Evolutionary conservation across 1,140 invertebrate species (phyloP), one percentile per base, ranked within the genome.

Genomic region (Cylas formicarius): DNA sequence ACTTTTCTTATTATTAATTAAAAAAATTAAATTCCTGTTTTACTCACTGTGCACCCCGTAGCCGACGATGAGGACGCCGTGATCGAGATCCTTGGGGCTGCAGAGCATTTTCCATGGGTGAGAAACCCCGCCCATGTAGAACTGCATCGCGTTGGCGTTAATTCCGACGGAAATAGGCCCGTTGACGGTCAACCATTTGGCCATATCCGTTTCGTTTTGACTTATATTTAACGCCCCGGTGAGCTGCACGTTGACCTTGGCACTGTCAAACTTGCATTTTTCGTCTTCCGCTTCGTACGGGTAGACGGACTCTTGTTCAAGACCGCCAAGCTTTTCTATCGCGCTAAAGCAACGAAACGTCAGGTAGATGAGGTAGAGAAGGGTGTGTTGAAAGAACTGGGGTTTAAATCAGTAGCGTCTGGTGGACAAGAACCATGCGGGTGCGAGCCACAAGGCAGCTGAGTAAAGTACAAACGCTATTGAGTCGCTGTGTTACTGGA

Each of bases 141-240:
- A 97, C 74, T 95, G 90, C 88, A 99, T 96, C 2, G 90, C 90
- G 71, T 95, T 94, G 0, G 96, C 95, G 68, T 99, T 98, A 37
- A 99, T 87, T 13, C 86, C 95, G 66, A 99, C 94, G 8, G 93
- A 91, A 51, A 99, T 92, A 0, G 95, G 95, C 24, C 95, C 94
- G 69, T 97, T 91, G 50, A 80, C 64, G 2, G 84, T 74, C 0
- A 98, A 71, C 89, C 90, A 98, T 51, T 88, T 81, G 10, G 90
- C 88, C 81, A 99, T 96, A 56, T 90, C 78, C 0, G 76, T 82
- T 68, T 99, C 96, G 69, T 98, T 81, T 11, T 77, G 74, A 6
- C 90, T 84, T 34, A 99, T 84, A 61, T 95, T 91, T 1, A 97
- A 72, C 34, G 84, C 89, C 4, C 84, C 82, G 23, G 75, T 76